Percentiles rank a stretch among this genome's conserved stretches.
Evolutionary conservation across 1,140 invertebrate genomes (phyloP).

Genomic region (Phymorhynchus buccinoides): DNA sequence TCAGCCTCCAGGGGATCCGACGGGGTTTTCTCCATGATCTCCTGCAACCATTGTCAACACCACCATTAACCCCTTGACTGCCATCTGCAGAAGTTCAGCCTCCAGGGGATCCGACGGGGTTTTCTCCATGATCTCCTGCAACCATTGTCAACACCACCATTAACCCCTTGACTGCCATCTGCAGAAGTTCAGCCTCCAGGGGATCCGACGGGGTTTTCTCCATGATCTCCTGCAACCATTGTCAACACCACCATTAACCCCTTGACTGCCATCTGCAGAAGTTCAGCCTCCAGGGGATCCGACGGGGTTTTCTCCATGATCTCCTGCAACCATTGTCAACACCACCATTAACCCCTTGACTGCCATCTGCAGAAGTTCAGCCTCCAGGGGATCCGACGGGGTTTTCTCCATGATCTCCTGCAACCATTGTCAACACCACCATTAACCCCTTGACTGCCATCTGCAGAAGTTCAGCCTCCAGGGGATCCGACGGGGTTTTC

Average conservation of each 20-base stretch:
- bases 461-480: slow-evolving; percentile 77
- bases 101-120: slow-evolving; percentile 92
- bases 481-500: slow-evolving; percentile 90
- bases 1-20: slow-evolving; percentile 93
- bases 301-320: slow-evolving; percentile 36
- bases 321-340: slow-evolving; percentile 55
- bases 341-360: slow-evolving; percentile 81
- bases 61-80: too few species aligned
- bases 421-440: slow-evolving; percentile 43
- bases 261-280: too few species aligned
- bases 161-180: too few species aligned
- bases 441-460: background rate
- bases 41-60: slow-evolving; percentile 56
- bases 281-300: slow-evolving; percentile 21
- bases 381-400: slow-evolving; percentile 91
- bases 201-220: slow-evolving; percentile 93
- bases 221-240: slow-evolving; percentile 79
- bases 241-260: too few species aligned
- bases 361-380: slow-evolving; percentile 93
- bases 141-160: too few species aligned
- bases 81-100: too few species aligned
- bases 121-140: slow-evolving; percentile 84
- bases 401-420: slow-evolving; percentile 87
- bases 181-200: slow-evolving; percentile 90
- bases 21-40: slow-evolving; percentile 90